Evolutionary conservation across 2,113 vertebrate species (phyloP).

Genomic region (Ptilorrhoa leucosticta): DNA sequence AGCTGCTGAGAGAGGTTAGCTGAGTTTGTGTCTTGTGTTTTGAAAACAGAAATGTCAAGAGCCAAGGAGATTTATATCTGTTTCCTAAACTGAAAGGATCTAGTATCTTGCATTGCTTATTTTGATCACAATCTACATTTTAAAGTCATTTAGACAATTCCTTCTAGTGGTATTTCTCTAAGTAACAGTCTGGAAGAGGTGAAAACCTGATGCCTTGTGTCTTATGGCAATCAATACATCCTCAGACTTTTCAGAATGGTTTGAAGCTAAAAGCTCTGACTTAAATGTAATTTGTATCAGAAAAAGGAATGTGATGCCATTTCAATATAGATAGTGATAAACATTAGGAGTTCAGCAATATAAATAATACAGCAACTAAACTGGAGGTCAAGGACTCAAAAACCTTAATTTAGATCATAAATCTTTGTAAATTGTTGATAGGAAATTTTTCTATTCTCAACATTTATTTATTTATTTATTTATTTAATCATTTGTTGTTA

Average conservation of each 20-base stretch:
- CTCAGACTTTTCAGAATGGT: not conserved
- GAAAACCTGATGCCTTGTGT: not conserved
- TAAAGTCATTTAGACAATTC: not conserved
- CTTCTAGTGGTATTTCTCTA: not conserved
- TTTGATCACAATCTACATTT: not conserved
- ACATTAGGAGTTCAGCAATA: not conserved
- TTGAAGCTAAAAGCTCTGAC: not conserved
- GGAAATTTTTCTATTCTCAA: not conserved
- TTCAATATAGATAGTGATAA: not conserved
- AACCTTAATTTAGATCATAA: not conserved
- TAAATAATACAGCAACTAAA: not conserved
- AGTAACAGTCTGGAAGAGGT: not conserved
- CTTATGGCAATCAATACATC: not conserved
- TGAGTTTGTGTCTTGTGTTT: not conserved
- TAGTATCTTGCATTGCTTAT: not conserved
- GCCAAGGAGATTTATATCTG: not conserved
- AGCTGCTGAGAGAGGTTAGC: not conserved
- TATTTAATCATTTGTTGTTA: not conserved
- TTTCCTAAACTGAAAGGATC: not conserved
- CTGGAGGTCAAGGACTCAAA: not conserved
- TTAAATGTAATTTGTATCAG: slow-evolving; percentile 21
- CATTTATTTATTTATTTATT: not conserved
- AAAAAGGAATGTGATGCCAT: not conserved
- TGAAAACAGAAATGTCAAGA: not conserved
- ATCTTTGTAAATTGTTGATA: not conserved